These are phyloP conservation scores for Enteromius viviparus DNA, from an alignment of 2,797 vertebrate genomes.

Conservation along the genomic window DNA sequence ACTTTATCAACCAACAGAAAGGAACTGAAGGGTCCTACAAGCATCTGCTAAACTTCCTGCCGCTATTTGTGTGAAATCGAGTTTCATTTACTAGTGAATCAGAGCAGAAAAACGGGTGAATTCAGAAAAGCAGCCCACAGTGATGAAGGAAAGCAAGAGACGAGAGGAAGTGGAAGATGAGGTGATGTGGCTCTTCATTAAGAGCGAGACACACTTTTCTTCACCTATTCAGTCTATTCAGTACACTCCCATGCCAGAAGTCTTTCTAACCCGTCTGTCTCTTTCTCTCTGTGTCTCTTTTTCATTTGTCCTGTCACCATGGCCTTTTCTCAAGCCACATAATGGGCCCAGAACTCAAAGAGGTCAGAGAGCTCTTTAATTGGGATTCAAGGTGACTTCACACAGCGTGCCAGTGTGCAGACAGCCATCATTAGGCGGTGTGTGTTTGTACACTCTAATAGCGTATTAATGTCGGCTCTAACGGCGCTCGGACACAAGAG, in stretches of 20 bases:
- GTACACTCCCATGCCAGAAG: constrained; percentile 28
- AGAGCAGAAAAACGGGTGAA: background rate
- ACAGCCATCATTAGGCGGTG: constrained; percentile 49
- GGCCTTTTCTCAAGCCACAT: constrained; percentile 38
- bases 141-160: constrained; percentile 3
- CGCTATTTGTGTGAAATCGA: background rate
- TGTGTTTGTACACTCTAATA: constrained; percentile 50
- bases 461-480: constrained; percentile 9
- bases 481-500: background rate
- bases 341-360: constrained; percentile 17
- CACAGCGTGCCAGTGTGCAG: constrained; percentile 25
- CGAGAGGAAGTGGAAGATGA: constrained; percentile 22
- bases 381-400: constrained; percentile 56
- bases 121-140: background rate
- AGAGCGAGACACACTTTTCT: constrained; percentile 28
- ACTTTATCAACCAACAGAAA: background rate
- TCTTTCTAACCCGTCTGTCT: constrained; percentile 23
- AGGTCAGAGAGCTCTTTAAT: constrained; percentile 55
- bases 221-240: constrained; percentile 46
- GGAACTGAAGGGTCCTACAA: background rate
- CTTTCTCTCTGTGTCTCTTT: constrained; percentile 15
- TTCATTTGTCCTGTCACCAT: constrained; percentile 38
- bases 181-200: constrained; percentile 51
- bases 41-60: background rate
- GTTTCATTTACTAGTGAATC: background rate